phyloP scores from a whole-genome alignment of 2,113 vertebrate species.

The Anoplopoma fimbria region DNA sequence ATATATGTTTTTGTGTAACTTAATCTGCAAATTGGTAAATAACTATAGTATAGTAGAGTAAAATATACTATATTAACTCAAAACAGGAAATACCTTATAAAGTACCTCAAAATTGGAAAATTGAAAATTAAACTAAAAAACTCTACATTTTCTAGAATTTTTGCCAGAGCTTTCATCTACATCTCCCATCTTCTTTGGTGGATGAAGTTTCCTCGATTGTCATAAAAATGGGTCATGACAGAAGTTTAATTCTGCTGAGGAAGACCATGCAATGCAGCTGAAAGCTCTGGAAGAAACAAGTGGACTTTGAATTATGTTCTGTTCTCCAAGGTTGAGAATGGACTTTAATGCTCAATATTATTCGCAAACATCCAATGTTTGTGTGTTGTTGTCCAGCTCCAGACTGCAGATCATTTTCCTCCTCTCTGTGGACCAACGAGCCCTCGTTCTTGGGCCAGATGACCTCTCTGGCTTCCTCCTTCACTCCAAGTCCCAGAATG shows the following conservation, averaged over 20 bases:
- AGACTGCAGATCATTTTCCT: slow-evolving; percentile 68
- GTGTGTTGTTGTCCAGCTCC: background rate
- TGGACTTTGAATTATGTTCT: too few species aligned
- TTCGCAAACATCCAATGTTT: too few species aligned
- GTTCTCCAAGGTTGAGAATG: background rate
- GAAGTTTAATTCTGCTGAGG: background rate
- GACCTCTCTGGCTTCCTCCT: slow-evolving; percentile 61
- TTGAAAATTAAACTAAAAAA: background rate
- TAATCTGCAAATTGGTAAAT: background rate
- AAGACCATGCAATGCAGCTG: background rate
- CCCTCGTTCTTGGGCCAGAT: slow-evolving; percentile 64
- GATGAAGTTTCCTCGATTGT: background rate
- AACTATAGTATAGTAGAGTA: background rate
- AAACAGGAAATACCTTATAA: background rate
- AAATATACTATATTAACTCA: background rate
- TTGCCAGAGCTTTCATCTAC: background rate
- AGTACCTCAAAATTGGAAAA: background rate
- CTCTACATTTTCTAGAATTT: background rate
- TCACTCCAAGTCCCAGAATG: slow-evolving; percentile 68
- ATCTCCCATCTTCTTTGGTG: background rate
- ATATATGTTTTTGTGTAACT: background rate
- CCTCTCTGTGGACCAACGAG: slow-evolving; percentile 71
- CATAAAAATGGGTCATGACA: background rate
- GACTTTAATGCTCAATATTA: background rate
- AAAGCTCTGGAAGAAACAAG: background rate